Evolutionary conservation across 1,140 invertebrate genomes (phyloP).

Genomic region (Pantala flavescens): DNA sequence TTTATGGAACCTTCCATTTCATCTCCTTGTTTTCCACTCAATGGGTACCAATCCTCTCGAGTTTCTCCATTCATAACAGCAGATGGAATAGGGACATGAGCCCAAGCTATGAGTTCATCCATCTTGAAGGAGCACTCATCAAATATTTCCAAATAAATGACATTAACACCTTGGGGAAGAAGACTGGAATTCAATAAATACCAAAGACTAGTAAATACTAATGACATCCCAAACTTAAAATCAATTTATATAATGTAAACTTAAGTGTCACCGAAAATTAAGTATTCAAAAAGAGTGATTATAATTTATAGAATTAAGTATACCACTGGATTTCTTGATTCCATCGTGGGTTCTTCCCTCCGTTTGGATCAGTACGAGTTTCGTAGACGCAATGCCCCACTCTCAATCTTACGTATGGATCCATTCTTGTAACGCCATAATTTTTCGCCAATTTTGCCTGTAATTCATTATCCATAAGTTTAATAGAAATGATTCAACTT

Average conservation of each 20-base stretch:
- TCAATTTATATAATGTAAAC: no score
- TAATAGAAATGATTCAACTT: neutral
- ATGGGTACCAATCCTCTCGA: constrained; percentile 84
- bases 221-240: no score
- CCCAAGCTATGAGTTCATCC: constrained; percentile 92
- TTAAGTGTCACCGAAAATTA: no score
- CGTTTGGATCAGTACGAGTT: constrained; percentile 87
- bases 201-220: neutral
- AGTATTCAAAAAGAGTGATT: no score
- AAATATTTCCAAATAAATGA: constrained; percentile 87
- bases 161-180: constrained; percentile 75
- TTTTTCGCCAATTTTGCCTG: constrained; percentile 88
- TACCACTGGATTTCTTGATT: constrained; percentile 88
- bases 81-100: constrained; percentile 70
- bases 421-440: constrained; percentile 93
- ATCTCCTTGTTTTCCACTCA: constrained; percentile 88
- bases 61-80: constrained; percentile 76
- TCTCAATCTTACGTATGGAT: constrained; percentile 86
- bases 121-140: constrained; percentile 94
- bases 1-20: constrained; percentile 81
- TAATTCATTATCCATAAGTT: constrained; percentile 20
- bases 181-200: constrained; percentile 48
- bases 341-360: constrained; percentile 92
- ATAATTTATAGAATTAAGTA: constrained; percentile 16
- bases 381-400: constrained; percentile 90